Evolutionary conservation across 2,113 vertebrate genomes (phyloP).

Genomic region (Notothenia rossii): DNA sequence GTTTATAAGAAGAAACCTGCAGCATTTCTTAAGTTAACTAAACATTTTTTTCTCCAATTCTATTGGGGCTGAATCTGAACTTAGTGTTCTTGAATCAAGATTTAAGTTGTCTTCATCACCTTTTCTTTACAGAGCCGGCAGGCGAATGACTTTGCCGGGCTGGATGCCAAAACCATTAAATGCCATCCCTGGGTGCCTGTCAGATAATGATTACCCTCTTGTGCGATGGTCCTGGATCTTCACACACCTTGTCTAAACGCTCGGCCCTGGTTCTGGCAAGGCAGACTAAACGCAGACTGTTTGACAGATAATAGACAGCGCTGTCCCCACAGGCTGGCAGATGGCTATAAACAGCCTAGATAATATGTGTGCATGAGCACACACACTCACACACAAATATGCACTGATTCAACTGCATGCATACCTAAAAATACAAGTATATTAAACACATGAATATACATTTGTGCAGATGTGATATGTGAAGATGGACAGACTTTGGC

Average conservation of each 20-base stretch:
- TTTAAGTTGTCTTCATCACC: slow-evolving; percentile 32
- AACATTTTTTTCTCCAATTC: not conserved
- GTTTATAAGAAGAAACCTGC: not conserved
- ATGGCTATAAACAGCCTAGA: slow-evolving; percentile 56
- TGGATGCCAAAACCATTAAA: slow-evolving; percentile 72
- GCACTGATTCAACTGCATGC: not conserved
- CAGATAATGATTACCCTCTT: slow-evolving; percentile 69
- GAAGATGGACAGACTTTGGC: not conserved
- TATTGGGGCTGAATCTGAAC: not conserved
- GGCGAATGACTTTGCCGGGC: slow-evolving; percentile 60
- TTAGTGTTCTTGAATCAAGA: slow-evolving; percentile 8
- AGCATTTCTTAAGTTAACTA: slow-evolving; percentile 1
- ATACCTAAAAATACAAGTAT: not conserved
- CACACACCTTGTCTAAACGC: slow-evolving; percentile 74
- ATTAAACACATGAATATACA: not conserved
- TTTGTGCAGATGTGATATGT: not conserved
- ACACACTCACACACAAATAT: slow-evolving; percentile 16
- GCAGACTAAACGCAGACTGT: slow-evolving; percentile 57
- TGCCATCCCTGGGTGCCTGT: slow-evolving; percentile 61
- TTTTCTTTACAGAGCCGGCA: slow-evolving; percentile 38
- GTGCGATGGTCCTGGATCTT: slow-evolving; percentile 62
- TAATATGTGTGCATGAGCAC: slow-evolving; percentile 31
- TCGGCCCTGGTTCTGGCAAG: slow-evolving; percentile 58
- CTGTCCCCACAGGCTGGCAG: slow-evolving; percentile 63
- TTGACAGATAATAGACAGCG: slow-evolving; percentile 69